Evolutionary conservation across 2,113 vertebrate genomes (phyloP).

Genomic region (Mastomys coucha): DNA sequence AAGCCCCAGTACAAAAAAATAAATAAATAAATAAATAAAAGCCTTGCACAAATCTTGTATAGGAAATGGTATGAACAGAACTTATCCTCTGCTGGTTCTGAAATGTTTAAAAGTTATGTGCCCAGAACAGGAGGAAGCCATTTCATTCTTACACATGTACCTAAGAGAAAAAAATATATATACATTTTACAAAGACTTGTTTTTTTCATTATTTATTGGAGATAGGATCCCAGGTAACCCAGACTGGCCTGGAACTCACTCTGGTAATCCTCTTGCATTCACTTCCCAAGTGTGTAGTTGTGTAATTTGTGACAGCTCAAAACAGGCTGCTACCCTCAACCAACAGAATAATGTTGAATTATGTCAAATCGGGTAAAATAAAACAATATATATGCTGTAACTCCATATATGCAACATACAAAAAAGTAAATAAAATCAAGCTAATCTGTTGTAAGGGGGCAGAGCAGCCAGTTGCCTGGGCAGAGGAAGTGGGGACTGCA

Average conservation of each 20-base stretch:
- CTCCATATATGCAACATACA: neutral
- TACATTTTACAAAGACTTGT: neutral
- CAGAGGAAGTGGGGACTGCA: neutral
- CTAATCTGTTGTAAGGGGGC: neutral
- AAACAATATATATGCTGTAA: neutral
- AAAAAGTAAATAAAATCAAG: neutral
- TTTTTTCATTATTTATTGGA: neutral
- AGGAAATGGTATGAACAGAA: neutral
- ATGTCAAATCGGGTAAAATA: neutral
- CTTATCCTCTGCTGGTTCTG: neutral
- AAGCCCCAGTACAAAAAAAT: neutral
- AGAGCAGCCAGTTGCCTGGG: neutral
- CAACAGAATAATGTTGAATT: neutral
- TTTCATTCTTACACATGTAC: neutral
- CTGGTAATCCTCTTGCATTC: neutral
- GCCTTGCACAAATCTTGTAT: neutral
- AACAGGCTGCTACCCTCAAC: neutral
- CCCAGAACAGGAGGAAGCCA: neutral
- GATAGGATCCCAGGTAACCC: neutral
- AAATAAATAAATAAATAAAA: neutral
- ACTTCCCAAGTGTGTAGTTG: neutral
- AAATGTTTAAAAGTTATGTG: neutral
- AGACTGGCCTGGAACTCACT: neutral
- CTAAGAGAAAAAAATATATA: neutral
- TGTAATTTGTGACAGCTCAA: neutral